Percentiles rank a stretch among this genome's conserved stretches.
These are phyloP conservation scores for Chaenodraco wilsoni DNA, from an alignment of 2,797 vertebrate genomes.

Conservation along the genomic window DNA sequence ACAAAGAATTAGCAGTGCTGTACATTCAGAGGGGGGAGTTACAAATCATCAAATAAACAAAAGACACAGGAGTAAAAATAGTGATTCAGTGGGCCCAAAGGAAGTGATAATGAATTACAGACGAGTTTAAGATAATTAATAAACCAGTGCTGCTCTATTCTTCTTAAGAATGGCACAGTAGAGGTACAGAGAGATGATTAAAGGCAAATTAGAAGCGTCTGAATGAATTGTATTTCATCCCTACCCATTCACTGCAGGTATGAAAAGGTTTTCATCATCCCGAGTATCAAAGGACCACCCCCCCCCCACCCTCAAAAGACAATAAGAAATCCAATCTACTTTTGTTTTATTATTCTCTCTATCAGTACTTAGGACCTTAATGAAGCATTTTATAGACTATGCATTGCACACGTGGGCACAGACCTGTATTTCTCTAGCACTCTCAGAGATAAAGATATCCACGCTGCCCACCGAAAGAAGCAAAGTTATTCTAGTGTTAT, in stretches of 20 bases:
- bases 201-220: conserved; percentile 51
- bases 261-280: conserved; percentile 61
- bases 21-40: conserved; percentile 24
- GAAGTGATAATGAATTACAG: conserved; percentile 43
- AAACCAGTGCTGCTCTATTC: conserved; percentile 40
- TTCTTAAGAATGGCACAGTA: conserved; percentile 33
- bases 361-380: conserved; percentile 28
- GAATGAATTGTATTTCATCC: conserved; percentile 40
- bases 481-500: not conserved
- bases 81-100: conserved; percentile 19
- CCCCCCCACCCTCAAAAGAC: not conserved
- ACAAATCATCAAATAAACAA: conserved; percentile 41
- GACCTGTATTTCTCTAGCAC: not conserved
- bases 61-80: conserved; percentile 40
- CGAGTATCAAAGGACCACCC: conserved; percentile 37
- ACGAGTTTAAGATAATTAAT: conserved; percentile 49
- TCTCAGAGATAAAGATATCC: conserved; percentile 9
- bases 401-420: not conserved
- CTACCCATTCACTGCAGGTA: conserved; percentile 38
- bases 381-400: conserved; percentile 18
- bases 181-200: conserved; percentile 51
- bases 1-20: conserved; percentile 42
- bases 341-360: conserved; percentile 58
- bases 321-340: conserved; percentile 41
- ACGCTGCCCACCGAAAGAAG: not conserved